Base-by-base conservation (phyloP, 1,140 invertebrate genomes). In the Atta colombica region DNA sequence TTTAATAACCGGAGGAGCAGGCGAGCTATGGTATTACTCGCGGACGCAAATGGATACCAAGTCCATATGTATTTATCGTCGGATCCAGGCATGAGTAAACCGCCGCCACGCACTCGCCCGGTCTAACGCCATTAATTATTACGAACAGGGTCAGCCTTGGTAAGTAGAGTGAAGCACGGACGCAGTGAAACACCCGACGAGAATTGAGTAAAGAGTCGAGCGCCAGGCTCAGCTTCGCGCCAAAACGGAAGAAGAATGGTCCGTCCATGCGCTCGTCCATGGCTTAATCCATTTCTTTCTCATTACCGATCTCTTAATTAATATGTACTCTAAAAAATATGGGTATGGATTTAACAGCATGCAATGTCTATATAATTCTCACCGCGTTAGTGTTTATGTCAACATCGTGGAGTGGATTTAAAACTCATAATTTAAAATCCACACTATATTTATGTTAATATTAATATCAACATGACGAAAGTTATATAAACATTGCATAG, bases 101-200 rank as follows among this genome's bases (percentile, higher is more conserved):
- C 71, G 49, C 69, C 28, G 49, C 71, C 72, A 58, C 12, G 68
- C 84, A 68, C 75, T 87, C 82, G 77, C 88, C 49, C 60, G 74
- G 89, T 61, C 72, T 85, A 90, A 88, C 89, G 81, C 81, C 88
- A 90, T 90, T 90, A 90, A 90, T 90, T 90, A 88, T 90, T 90
- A 90, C 74, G 61, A 91, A 89, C 85, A 91, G 90, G 90, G 88
- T 89, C 89, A 89, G 87, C 53, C 85, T 28, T 21, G 2, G 89
- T 91, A 91, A 91, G 87, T 91, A 91, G 90, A 91, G 69, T 91
- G 90, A 87, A 87, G 87, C 90, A 77, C 51, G 71, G 61, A 61
- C 77, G 18, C 65, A 78, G 65, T 84, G 66, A 90, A 82, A 39
- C 65, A 53, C 66, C 14, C 28, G 39, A 31, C 75, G 39, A 51